phyloP scores from a whole-genome alignment of 2,888 invertebrate genomes.

The Tetragonisca angustula region DNA sequence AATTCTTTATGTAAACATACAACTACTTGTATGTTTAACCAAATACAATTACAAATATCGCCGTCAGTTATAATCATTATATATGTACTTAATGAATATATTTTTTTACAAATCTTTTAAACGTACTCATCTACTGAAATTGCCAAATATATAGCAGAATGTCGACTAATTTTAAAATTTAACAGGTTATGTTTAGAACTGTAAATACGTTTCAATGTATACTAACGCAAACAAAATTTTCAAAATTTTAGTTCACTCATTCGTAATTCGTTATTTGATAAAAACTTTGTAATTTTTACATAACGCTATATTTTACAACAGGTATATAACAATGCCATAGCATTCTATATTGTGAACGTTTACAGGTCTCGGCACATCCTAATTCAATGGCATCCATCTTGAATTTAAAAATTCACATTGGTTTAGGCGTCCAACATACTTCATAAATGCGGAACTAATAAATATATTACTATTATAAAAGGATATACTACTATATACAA shows the following conservation, averaged over 20 bases:
- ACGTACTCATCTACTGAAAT: slow-evolving; percentile 40
- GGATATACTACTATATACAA: no score
- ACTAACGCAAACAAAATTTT: background rate
- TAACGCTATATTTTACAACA: slow-evolving; percentile 17
- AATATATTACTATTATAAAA: no score
- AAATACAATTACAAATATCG: background rate
- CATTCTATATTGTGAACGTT: slow-evolving; percentile 10
- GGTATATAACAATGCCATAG: background rate
- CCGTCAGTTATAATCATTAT: background rate
- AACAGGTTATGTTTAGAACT: slow-evolving; percentile 50
- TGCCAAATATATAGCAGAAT: slow-evolving; percentile 25
- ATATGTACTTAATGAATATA: background rate
- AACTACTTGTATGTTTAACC: background rate
- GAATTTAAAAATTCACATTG: background rate
- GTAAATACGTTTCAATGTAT: background rate
- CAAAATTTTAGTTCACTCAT: background rate
- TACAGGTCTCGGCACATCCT: background rate
- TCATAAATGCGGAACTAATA: background rate
- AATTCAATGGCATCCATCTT: slow-evolving; percentile 27
- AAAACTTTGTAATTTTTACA: background rate
- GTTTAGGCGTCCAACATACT: background rate
- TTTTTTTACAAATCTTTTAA: slow-evolving; percentile 4
- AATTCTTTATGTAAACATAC: background rate
- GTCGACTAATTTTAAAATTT: slow-evolving; percentile 2
- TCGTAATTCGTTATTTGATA: background rate